Evolutionary conservation across 2,113 vertebrate genomes (phyloP), one percentile per base, ranked within the genome.

Genomic region (Charina bottae): DNA sequence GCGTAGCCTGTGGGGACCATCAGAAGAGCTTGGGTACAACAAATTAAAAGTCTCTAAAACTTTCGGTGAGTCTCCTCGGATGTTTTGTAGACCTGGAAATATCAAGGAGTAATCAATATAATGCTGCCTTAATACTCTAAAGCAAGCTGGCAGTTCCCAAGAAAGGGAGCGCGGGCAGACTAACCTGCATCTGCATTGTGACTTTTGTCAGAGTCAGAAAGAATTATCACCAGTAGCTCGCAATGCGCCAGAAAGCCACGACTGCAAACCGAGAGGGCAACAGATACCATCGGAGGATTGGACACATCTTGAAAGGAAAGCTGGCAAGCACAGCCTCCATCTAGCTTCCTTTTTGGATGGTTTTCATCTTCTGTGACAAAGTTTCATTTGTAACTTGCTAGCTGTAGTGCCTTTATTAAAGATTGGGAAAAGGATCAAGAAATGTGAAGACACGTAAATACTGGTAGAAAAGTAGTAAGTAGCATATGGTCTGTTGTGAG

Each of bases 21-120:
- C 93, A 89, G 95, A 96, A 97, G 97, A 97, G 96, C 97, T 97
- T 97, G 95, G 78, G 94, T 95, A 97, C 95, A 96, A 96, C 97
- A 98, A 97, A 98, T 97, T 97, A 97, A 97, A 97, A 97, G 96
- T 97, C 97, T 97, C 97, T 97, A 97, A 89, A 98, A 97, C 96
- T 97, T 98, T 95, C 85, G 95, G 89, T 83, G 94, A 94, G 97
- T 97, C 96, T 97, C 97, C 93, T 97, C 93, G 95, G 97, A 97
- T 93, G 1, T 95, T 97, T 94, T 90, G 88, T 92, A 96, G 91
- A 92, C 92, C 95, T 92, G 93, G 92, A 96, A 96, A 96, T 96
- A 97, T 92, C 93, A 94, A 91, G 85, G 90, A 93, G 94, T 96
- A 95, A 97, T 97, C 97, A 95, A 97, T 97, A 95, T 88, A 95